Evolutionary conservation across 2,113 vertebrate species (phyloP), one percentile per base, ranked within the genome.

Genomic region (Athene noctua): DNA sequence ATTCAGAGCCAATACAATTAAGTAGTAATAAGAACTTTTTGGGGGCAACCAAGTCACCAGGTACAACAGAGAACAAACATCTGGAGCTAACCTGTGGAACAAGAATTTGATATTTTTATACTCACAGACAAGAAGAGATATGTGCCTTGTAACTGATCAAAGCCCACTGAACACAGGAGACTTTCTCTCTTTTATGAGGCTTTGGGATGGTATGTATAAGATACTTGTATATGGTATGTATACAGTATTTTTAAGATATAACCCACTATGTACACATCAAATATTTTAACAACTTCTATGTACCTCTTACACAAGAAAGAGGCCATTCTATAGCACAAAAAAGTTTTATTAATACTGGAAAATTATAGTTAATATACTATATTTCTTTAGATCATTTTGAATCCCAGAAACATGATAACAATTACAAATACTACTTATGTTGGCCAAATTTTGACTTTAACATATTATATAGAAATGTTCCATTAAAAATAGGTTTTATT

Each of bases 31-130:
- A 51, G 32, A 80, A 36, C 11, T 51, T 55, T 40, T 77, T 15
- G 3, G 0, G 19, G 19, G 29, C 40, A 40, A 25, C 0, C 0
- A 74, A 57, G 6, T 72, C 38, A 87, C 19, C 16, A 61, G 5
- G 40, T 30, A 27, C 16, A 12, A 40, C 32, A 51, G 19, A 80
- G 8, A 85, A 16, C 14, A 55, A 42, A 83, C 1, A 55, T 42
- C 23, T 77, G 13, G 21, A 59, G 23, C 46, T 81, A 71, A 34
- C 10, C 22, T 42, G 7, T 34, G 57, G 30, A 38, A 63, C 13
- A 71, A 49, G 19, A 54, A 55, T 27, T 54, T 86, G 4, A 5
- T 23, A 20, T 25, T 44, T 62, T 57, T 55, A 44, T 46, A 52
- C 36, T 62, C 8, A 25, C 21, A 66, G 27, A 61, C 25, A 44